Conservation (phyloP, 2,797 vertebrate species). For the Bradypus variegatus region DNA sequence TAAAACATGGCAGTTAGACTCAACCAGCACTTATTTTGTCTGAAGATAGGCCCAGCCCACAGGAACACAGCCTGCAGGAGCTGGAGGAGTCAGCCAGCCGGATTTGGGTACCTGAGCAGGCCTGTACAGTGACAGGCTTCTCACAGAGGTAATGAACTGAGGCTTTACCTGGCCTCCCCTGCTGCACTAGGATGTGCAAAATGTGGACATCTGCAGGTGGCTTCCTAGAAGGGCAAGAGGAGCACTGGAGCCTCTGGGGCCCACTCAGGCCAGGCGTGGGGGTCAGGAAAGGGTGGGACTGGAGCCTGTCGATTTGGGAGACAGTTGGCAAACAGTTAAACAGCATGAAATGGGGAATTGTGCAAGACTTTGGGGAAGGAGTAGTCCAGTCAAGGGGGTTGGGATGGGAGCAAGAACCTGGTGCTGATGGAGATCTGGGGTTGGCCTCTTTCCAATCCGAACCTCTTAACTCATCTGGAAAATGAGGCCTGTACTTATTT, state of each 20-base stretch:
- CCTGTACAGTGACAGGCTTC: not conserved
- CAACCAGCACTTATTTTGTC: not conserved
- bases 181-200: not conserved
- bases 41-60: not conserved
- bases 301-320: not conserved
- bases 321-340: not conserved
- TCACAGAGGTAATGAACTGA: not conserved
- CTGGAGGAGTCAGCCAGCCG: not conserved
- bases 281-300: not conserved
- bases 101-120: not conserved
- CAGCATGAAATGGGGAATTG: not conserved
- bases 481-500: not conserved
- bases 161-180: not conserved
- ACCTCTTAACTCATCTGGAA: not conserved
- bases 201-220: not conserved
- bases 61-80: not conserved
- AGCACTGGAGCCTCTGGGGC: not conserved
- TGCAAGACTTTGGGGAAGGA: not conserved
- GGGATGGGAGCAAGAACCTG: too few species aligned
- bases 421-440: not conserved
- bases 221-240: not conserved
- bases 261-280: not conserved
- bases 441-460: not conserved
- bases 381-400: accelerated
- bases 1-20: not conserved